Evolutionary conservation across 2,888 invertebrate species (phyloP), one percentile per base, ranked within the genome.

Genomic region (Hanleya hanleyi): DNA sequence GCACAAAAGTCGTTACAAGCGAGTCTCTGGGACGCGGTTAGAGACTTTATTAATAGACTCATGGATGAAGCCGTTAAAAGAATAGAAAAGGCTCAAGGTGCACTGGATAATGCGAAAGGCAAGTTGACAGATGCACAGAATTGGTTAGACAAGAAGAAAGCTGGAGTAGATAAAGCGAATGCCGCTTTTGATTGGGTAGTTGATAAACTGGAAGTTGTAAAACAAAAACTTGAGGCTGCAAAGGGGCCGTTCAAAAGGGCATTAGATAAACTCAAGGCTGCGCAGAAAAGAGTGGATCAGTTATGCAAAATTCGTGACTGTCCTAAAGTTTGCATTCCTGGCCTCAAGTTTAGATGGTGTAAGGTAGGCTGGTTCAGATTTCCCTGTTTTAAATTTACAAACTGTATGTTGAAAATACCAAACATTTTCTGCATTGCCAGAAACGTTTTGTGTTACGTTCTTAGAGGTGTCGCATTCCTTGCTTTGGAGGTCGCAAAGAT

Each of bases 361-460:
- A 47, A 47, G 6, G 29, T 29, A 18, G 38, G 36, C 2, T 64
- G 64, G 64, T 15, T 64, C 15, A 35, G 18, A 18, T 18, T 33
- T 18, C 29, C 26, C 35, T 49, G 47, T 74, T 12, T 62, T 47
- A 4, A 68, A 51, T 50, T 5, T 50, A 57, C 47, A 38, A 62
- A 57, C 41, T 68, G 68, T 67, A 67, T 67, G 67, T 47, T 67
- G 9, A 67, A 49, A 22, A 67, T 67, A 5, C 67, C 67, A 4
- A 67, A 67, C 32, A 12, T 29, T 47, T n/a, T 67, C 2, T 67
- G 67, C 29, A n/a, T 47, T 15, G 49, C 67, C 18, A 47, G 47
- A 47, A 67, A 67, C 32, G 15, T 33, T n/a, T 41, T 32, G 1
- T 67, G 67, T 49, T 12, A 47, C 15, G 47, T n/a, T 18, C n/a